Percentiles rank a stretch among this genome's conserved stretches.
Conservation (phyloP, 2,797 vertebrate genomes). For the Hypotaenidia philippensis region DNA sequence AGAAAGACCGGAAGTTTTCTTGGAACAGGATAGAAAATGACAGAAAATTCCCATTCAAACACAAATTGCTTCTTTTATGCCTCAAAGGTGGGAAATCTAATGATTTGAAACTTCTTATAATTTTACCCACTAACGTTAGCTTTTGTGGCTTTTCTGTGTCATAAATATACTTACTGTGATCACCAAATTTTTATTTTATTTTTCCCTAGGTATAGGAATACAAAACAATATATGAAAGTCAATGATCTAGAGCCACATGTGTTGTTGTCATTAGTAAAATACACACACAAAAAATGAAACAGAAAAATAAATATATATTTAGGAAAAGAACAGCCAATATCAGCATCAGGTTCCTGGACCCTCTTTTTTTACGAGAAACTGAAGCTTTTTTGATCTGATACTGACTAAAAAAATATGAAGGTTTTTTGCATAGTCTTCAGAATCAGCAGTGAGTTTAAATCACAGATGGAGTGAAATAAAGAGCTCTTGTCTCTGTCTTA, state of each 20-base stretch:
- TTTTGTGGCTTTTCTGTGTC: background rate
- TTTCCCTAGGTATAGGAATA: background rate
- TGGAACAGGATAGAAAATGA: background rate
- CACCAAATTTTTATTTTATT: background rate
- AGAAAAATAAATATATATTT: background rate
- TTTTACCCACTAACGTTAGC: background rate
- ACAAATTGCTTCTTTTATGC: background rate
- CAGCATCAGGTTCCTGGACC: fast-evolving
- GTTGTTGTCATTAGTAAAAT: background rate
- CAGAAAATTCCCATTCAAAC: background rate
- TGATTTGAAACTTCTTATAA: background rate
- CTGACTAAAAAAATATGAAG: background rate
- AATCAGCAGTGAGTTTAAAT: slow-evolving; percentile 2
- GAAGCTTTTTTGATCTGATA: background rate
- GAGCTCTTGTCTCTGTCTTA: slow-evolving; percentile 42
- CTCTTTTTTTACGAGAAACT: background rate
- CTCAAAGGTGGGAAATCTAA: background rate
- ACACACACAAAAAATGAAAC: background rate
- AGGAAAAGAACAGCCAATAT: background rate
- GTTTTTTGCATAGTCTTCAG: background rate
- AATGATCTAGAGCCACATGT: background rate
- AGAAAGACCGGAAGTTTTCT: background rate
- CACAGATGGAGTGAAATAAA: slow-evolving; percentile 48
- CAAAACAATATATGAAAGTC: background rate
- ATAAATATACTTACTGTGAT: background rate